phyloP scores from a whole-genome alignment of 2,797 vertebrate species.

The Lophura swinhoii region DNA sequence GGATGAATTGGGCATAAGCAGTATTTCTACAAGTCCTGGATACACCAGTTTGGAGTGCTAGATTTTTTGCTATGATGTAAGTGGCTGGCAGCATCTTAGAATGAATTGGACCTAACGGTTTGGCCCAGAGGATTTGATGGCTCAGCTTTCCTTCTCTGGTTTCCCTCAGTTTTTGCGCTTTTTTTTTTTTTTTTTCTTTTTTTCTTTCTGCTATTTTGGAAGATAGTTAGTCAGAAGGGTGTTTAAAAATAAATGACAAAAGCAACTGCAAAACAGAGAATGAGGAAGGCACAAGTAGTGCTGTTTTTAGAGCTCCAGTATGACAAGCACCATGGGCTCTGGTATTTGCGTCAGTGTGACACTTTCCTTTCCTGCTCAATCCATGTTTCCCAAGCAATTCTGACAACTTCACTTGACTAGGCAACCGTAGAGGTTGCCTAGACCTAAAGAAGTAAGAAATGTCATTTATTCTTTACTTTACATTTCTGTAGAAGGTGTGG shows the following conservation, averaged over 20 bases:
- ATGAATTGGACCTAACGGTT: constrained; percentile 28
- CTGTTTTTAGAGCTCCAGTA: neutral
- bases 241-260: constrained; percentile 48
- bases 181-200: neutral
- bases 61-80: constrained; percentile 40
- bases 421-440: neutral
- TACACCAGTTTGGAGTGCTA: neutral
- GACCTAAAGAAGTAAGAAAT: neutral
- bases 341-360: neutral
- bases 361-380: constrained; percentile 1
- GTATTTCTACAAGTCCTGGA: neutral
- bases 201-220: neutral
- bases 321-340: neutral
- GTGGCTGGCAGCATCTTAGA: constrained; percentile 1
- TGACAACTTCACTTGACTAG: neutral
- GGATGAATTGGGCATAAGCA: neutral
- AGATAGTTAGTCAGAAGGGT: constrained; percentile 6
- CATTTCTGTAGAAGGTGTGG: neutral
- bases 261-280: constrained; percentile 22
- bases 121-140: constrained; percentile 40
- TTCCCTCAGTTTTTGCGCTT: constrained; percentile 28
- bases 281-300: neutral
- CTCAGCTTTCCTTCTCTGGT: constrained; percentile 49
- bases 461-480: neutral
- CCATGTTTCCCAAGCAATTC: neutral